Conservation (phyloP, 2,888 invertebrate species). For the Gasteruption jaculator region DNA sequence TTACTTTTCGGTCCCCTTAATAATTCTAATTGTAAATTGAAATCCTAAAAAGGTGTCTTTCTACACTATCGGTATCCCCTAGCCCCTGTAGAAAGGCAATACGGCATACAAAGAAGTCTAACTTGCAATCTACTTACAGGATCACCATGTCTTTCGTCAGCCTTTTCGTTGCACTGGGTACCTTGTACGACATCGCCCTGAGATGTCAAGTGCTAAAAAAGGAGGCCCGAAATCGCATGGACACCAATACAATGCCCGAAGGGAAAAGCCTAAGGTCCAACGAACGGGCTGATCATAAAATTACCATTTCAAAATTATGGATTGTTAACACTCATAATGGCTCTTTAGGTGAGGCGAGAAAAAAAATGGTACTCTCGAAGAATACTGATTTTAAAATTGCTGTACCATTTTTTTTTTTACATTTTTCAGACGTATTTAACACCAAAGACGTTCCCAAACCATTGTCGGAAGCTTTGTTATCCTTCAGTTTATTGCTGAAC, state of each 20-base stretch:
- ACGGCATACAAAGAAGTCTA: slow-evolving; percentile 9
- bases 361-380: slow-evolving; percentile 5
- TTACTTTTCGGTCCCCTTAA: too few relatives aligned
- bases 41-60: too few relatives aligned
- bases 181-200: slow-evolving; percentile 50
- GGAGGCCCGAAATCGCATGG: slow-evolving; percentile 18
- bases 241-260: slow-evolving; percentile 18
- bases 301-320: slow-evolving; percentile 33
- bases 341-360: slow-evolving; percentile 28
- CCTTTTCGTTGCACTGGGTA: slow-evolving; percentile 50
- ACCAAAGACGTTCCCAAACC: slow-evolving; percentile 30
- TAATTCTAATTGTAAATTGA: too few relatives aligned
- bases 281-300: slow-evolving; percentile 20
- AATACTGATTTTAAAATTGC: background rate
- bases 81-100: too few relatives aligned
- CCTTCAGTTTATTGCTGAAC: slow-evolving; percentile 40
- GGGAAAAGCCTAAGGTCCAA: slow-evolving; percentile 15
- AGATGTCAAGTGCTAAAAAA: slow-evolving; percentile 28
- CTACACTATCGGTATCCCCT: too few relatives aligned
- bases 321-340: slow-evolving; percentile 34
- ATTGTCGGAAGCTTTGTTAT: slow-evolving; percentile 35
- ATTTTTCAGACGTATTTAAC: slow-evolving; percentile 31
- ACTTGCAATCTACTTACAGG: slow-evolving; percentile 23
- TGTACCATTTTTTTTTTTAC: background rate
- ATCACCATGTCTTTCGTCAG: slow-evolving; percentile 36